Evolutionary conservation across 2,888 invertebrate species (phyloP), one percentile per base, ranked within the genome.

Genomic region (Standfussiana lucernea): DNA sequence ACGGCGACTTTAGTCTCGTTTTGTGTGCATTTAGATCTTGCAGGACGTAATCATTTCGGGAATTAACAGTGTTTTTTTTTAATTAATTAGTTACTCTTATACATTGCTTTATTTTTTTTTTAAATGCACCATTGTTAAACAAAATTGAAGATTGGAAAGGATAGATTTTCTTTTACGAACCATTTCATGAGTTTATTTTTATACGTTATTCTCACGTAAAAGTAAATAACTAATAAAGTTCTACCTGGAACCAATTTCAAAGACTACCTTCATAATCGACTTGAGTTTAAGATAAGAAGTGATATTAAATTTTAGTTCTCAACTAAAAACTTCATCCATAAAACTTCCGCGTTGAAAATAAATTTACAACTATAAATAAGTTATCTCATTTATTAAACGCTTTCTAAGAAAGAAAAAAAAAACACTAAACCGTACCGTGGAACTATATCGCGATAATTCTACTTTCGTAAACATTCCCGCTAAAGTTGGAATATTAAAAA

Each of bases 401-500:
- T 84, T 40, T 74, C 59, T 28, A 68, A 66, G 24, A 28, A 62
- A 70, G 21, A 75, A 83, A 75, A 75, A 75, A 75, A 75, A 75
- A 74, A 61, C 42, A 18, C 73, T 64, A 64, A 78, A 37, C 56
- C 15, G 69, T 72, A 56, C 47, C 59, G 42, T n/a, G 42, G 56
- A 77, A 47, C 72, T 79, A 32, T 59, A 68, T 69, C 67, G 73
- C 72, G 70, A 87, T 86, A 79, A 78, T 82, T 65, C 68, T 53
- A 74, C 75, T 79, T 83, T 67, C 77, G 62, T 72, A 73, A 79
- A 79, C 82, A 76, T 80, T 85, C 50, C 66, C 50, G 59, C 56
- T 70, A 64, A 88, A 85, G 72, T 85, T 83, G 75, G 70, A 67
- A 81, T 80, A 86, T 85, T 81, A 81, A 85, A 86, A 77, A 56